Percentiles rank a stretch among this genome's conserved stretches.
Evolutionary conservation across 2,113 vertebrate species (phyloP).

Genomic region (Mobula hypostoma): DNA sequence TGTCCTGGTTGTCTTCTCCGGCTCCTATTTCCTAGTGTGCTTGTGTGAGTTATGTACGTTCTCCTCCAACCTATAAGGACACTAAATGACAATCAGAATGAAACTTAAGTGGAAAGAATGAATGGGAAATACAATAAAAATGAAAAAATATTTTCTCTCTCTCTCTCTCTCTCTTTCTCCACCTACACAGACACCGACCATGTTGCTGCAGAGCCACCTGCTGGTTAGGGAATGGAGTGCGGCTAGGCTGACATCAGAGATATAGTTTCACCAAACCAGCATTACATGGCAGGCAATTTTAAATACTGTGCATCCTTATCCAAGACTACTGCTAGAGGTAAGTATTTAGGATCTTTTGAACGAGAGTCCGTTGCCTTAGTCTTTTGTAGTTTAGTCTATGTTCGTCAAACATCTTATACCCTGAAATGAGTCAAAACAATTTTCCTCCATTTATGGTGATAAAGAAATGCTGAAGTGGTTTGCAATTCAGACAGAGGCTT

Average conservation of each 20-base stretch:
- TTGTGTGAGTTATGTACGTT: too few relatives aligned
- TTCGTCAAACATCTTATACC: too few relatives aligned
- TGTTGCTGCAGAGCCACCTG: conserved; percentile 29
- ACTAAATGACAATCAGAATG: background rate
- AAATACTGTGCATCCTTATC: background rate
- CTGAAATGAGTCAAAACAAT: background rate
- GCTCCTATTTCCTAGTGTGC: too few relatives aligned
- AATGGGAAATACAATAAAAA: background rate
- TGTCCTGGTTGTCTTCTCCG: too few relatives aligned
- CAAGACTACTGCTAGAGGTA: background rate
- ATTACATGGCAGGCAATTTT: background rate
- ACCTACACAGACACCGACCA: background rate
- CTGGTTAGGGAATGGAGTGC: background rate
- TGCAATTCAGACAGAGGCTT: background rate
- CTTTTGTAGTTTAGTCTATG: background rate
- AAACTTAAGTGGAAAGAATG: background rate
- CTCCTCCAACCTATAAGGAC: background rate
- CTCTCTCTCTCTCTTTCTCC: background rate
- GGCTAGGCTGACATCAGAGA: background rate
- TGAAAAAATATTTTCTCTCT: background rate
- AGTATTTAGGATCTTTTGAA: background rate
- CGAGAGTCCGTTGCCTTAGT: too few relatives aligned
- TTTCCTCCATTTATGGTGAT: background rate
- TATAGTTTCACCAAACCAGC: background rate
- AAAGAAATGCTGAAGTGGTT: background rate